Evolutionary conservation across 2,113 vertebrate species (phyloP), one percentile per base, ranked within the genome.

Genomic region (Anguilla rostrata): DNA sequence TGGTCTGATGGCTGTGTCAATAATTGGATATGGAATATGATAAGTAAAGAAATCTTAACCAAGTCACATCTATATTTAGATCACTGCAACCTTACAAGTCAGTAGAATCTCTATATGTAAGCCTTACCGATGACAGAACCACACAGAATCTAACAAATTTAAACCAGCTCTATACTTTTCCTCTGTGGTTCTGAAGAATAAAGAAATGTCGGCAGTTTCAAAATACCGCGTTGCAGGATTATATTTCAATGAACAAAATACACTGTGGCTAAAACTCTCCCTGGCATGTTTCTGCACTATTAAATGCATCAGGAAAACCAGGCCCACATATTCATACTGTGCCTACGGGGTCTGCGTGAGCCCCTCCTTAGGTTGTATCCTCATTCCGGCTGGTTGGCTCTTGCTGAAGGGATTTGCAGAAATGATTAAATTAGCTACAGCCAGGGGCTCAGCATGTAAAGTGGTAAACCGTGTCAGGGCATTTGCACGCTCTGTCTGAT

Each of bases 51-150:
- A 92, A 92, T 89, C 90, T 90, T 92, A 93, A 92, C 92, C 86
- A 63, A 41, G 16, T 90, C 34, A 46, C 43, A 84, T 94, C 93
- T 95, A 94, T 95, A 95, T 95, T 94, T 95, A 94, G 92, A 92
- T 88, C 82, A 85, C 88, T 87, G 91, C 93, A 60, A 60, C 7
- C 14, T 60, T 60, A 12, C 14, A 60, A 60, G 57, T 6, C 57
- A 60, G 57, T 15, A 60, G 18, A 93, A 93, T 87, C 83, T 89
- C 85, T 93, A 89, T 91, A 91, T 89, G 89, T 89, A 86, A 92
- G 90, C 86, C 89, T 87, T 86, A 85, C 89, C 88, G 87, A 71
- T 86, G 85, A 79, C 89, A 84, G 84, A 82, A 84, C 85, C 83
- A 0, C 34, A 82, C 49, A 39, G 84, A 60, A 85, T 60, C 53